Evolutionary conservation across 2,888 invertebrate genomes (phyloP).

Genomic region (Laspeyria flexula): DNA sequence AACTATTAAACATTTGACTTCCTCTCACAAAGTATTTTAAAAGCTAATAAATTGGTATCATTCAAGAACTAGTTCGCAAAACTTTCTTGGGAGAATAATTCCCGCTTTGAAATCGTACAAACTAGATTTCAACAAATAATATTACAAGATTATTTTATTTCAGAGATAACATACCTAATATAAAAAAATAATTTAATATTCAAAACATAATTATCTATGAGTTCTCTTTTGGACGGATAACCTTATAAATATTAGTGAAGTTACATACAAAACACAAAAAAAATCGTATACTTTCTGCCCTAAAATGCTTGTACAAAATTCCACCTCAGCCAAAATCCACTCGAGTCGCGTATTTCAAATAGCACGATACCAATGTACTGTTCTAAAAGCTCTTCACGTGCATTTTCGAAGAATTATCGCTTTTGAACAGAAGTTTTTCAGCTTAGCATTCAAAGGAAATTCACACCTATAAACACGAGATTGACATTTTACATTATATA

Average conservation of each 20-base stretch:
- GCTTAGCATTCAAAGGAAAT: constrained; percentile 19
- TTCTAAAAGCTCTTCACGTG: constrained; percentile 31
- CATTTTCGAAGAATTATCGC: constrained; percentile 27
- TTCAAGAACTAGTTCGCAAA: constrained; percentile 9
- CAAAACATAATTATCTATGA: constrained; percentile 17
- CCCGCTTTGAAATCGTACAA: neutral
- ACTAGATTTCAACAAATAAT: neutral
- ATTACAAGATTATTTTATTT: neutral
- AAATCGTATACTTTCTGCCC: constrained; percentile 24
- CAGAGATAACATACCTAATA: neutral
- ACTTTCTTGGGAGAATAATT: constrained; percentile 5
- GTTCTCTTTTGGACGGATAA: constrained; percentile 32
- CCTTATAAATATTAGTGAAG: constrained; percentile 7
- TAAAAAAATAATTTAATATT: no score
- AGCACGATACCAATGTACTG: constrained; percentile 20
- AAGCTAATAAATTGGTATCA: constrained; percentile 17
- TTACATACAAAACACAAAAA: neutral
- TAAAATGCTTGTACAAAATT: constrained; percentile 21
- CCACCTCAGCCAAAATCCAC: constrained; percentile 23
- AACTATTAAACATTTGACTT: constrained; percentile 18
- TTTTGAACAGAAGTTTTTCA: constrained; percentile 19
- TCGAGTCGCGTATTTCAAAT: constrained; percentile 19
- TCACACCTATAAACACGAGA: constrained; percentile 13
- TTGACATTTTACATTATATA: constrained; percentile 19
- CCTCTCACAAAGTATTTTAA: constrained; percentile 13